Evolutionary conservation across 2,888 invertebrate genomes (phyloP), one percentile per base, ranked within the genome.

Genomic region (Lordiphosa fenestrarum): DNA sequence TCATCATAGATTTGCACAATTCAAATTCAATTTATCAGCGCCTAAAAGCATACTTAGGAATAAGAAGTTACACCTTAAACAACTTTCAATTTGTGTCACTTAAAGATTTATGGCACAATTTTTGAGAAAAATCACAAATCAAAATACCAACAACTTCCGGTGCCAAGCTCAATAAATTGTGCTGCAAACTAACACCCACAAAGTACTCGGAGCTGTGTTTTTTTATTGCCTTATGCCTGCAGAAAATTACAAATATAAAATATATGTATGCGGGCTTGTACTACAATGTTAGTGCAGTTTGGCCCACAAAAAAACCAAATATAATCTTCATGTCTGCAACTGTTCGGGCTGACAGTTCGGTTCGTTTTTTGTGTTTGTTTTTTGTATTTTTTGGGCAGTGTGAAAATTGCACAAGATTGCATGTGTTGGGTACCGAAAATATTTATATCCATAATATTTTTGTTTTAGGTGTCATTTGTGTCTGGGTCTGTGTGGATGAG

Each of bases 251-350:
- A 30, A 30, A 30, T 9, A 30, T 40, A 40, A 40, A 19, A 40
- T 40, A 40, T 19, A 7, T 40, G n/a, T 19, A 40, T 19, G 10
- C 15, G 40, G 10, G 19, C 15, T 15, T 40, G 40, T 40, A 40
- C 12, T 3, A 30, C 30, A 30, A 30, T 30, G 30, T 30, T 30
- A 9, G 30, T 3, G 15, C 13, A 19, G 13, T 19, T 40, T 40
- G n/a, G n/a, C 41, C 37, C 12, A 37, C n/a, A 37, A 37, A 37
- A 37, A 37, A 2, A 49, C 30, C 25, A 25, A 54, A 47, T 47
- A 69, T 78, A 74, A 76, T 76, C 80, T 78, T 66, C 65, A 72
- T 82, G 81, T 76, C 69, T 57, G 81, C 73, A 81, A 84, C 77
- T 77, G 84, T 83, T 77, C 71, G 84, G 65, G 60, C 77, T 83